Conservation (phyloP, 2,888 invertebrate genomes). For the Eupithecia abbreviata region DNA sequence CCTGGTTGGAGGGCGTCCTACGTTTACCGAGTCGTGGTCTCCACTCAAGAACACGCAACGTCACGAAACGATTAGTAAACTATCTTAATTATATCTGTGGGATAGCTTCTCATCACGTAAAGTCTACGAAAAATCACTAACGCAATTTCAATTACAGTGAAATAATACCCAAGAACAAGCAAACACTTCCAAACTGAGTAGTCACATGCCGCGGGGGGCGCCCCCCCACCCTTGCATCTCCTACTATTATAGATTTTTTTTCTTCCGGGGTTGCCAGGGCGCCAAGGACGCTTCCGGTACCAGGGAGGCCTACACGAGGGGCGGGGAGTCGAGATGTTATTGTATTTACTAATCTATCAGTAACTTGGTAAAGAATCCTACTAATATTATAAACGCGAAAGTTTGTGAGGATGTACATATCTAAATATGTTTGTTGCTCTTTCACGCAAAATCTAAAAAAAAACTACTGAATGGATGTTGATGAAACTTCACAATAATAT, state of each 20-base stretch:
- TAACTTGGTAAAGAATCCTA: too few species aligned
- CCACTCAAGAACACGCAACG: too few species aligned
- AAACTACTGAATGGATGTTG: too few species aligned
- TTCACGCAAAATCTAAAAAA: too few species aligned
- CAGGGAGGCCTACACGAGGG: conserved; percentile 60
- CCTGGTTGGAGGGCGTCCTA: too few species aligned
- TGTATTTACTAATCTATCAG: conserved; percentile 35
- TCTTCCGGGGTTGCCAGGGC: conserved; percentile 70
- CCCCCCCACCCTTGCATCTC: conserved; percentile 58
- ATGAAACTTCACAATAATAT: too few species aligned
- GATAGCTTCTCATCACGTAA: not conserved
- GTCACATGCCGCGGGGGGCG: conserved; percentile 46
- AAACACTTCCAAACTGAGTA: conserved; percentile 33
- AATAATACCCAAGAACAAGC: conserved; percentile 27
- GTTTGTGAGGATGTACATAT: too few species aligned
- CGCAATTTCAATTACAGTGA: conserved; percentile 1
- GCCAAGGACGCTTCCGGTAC: conserved; percentile 74
- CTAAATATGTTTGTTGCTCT: too few species aligned
- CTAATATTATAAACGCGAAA: too few species aligned
- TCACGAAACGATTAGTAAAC: not conserved
- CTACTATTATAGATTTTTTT: conserved; percentile 75
- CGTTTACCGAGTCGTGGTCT: too few species aligned
- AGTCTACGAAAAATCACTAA: not conserved
- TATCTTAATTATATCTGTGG: not conserved
- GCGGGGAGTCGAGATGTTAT: conserved; percentile 53